Base-by-base conservation (phyloP, 2,888 invertebrate species). In the Drosophila parthenogenetica region DNA sequence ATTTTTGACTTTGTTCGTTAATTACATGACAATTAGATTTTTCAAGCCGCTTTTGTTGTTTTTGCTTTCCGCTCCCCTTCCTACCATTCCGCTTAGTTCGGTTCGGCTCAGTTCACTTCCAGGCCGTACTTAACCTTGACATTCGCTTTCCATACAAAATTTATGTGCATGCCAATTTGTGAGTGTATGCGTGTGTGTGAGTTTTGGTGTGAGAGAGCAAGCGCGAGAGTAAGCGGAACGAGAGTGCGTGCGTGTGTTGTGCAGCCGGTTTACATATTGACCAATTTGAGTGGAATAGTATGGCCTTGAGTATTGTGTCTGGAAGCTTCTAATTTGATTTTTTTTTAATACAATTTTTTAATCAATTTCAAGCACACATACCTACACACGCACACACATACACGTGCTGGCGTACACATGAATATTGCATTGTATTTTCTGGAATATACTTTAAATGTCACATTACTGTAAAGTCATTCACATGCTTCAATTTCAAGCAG, bases 81-180 rank as follows among this genome's bases (percentile, higher is more conserved):
- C 69, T 58, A 8, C 29, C 29, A 29, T 29, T 29, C 29, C 29
- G 5, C 29, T 29, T 8, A 29, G 8, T 29, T 29, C 29, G 29
- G 29, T 29, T 29, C 29, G 29, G 29, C 8, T 29, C 29, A 29
- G 29, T 29, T 55, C 58, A 59, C 39, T 49, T 60, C 53, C 53
- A 62, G 19, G 55, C 55, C 51, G 54, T 58, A 60, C 58, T 32
- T 62, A 81, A 77, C 82, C 82, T 82, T 82, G 82, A 82, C 82
- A 86, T 83, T 86, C 73, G 86, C 14, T 81, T 66, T 70, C 51
- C 65, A 79, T 63, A 49, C 63, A 60, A 79, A 29, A 78, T 65
- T 70, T 62, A 67, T 73, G 73, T 65, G 73, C 83, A 78, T 83
- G 69, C 32, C 69, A 65, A 72, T 72, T 46, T 53, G 19, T 43